phyloP scores from a whole-genome alignment of 2,797 vertebrate species.

The Megalops cyprinoides region DNA sequence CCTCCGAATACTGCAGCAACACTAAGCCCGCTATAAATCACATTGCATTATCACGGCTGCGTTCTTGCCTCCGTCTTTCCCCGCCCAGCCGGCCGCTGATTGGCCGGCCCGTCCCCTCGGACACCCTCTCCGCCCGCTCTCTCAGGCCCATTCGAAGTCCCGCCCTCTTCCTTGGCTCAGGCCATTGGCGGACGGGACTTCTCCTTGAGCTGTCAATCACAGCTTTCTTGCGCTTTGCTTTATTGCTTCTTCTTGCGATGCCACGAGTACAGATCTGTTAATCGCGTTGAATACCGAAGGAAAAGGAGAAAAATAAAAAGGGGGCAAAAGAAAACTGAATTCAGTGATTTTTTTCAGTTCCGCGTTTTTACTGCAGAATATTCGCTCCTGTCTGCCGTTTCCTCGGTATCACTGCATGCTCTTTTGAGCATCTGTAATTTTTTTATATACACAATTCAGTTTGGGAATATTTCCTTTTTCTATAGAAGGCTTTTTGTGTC shows the following conservation, averaged over 20 bases:
- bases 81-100: constrained; percentile 63
- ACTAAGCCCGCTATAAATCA: constrained; percentile 76
- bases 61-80: constrained; percentile 52
- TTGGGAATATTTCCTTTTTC: constrained; percentile 57
- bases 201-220: constrained; percentile 74
- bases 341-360: constrained; percentile 38
- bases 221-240: constrained; percentile 57
- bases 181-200: constrained; percentile 65
- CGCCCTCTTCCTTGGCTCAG: constrained; percentile 57
- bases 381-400: constrained; percentile 23
- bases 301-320: constrained; percentile 49
- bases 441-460: constrained; percentile 46
- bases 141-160: constrained; percentile 51
- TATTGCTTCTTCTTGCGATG: constrained; percentile 66
- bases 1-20: constrained; percentile 76
- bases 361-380: constrained; percentile 21
- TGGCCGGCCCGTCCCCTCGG: constrained; percentile 53
- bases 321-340: constrained; percentile 47
- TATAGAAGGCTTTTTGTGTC: constrained; percentile 46
- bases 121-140: constrained; percentile 49
- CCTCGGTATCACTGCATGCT: constrained; percentile 25
- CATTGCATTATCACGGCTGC: constrained; percentile 70
- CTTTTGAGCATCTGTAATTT: constrained; percentile 40
- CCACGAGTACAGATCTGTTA: constrained; percentile 68
- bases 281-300: constrained; percentile 74